Evolutionary conservation across 2,888 invertebrate genomes (phyloP), one percentile per base, ranked within the genome.

Genomic region (Mechanitis mazaeus): DNA sequence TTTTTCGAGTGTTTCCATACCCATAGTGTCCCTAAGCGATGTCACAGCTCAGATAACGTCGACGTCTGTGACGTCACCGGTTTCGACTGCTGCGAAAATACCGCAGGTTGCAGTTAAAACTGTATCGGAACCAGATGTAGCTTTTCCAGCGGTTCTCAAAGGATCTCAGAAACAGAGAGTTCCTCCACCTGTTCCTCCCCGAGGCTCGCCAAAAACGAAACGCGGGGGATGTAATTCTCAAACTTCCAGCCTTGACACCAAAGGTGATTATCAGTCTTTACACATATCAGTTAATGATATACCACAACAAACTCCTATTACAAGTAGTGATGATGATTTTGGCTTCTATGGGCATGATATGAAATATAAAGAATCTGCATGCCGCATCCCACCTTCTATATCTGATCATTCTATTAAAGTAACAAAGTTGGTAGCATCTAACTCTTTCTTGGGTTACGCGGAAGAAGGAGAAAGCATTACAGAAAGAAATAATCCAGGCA

Each of bases 101-200:
- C 77, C 82, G 45, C 80, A 76, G 65, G 73, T 83, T 35, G 76
- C 80, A 33, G 71, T 82, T 64, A 84, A 85, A 72, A 77, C 80
- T 3, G 70, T 78, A 59, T 83, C 91, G 45, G 92, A 92, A 59
- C 91, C 92, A 2, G 89, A 91, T 59, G 83, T 92, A 67, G 92
- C 92, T 60, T 95, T 95, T 81, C 95, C 95, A 57, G 94, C 94
- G 57, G 93, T 95, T 58, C 88, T 95, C 76, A 95, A 94, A 84
- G 94, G 94, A 75, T 91, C 92, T 53, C 91, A 91, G 71, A 95
- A 95, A 84, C 92, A 94, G 72, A 94, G 95, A 83, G 93, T 96
- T 50, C 96, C 96, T 53, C 97, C 97, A 60, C 97, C 97, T 33
- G 96, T 97, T 58, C 96, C 96, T 60, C 96, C 96, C 3, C 91